Percentiles rank a stretch among this genome's conserved stretches.
Conservation (phyloP, 92 coral and sea anemone genomes). For the Pocillopora meandrina region DNA sequence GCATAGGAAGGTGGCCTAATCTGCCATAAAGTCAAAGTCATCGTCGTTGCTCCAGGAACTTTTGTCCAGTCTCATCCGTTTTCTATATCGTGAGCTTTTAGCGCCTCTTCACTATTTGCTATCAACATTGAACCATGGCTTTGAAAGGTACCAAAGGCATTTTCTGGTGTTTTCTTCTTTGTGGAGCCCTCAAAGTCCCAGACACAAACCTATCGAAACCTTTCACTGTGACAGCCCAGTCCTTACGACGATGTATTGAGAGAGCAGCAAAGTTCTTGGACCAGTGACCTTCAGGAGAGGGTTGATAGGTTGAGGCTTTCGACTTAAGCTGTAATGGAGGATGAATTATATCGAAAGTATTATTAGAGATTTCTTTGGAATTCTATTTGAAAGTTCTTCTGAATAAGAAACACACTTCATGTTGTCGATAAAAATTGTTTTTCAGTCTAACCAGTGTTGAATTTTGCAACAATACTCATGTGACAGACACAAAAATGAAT, state of each 20-base stretch:
- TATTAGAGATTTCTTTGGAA: no score
- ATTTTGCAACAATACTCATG: no score
- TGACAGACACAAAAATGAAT: no score
- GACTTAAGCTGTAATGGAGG: background rate
- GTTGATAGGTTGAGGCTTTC: conserved; percentile 10
- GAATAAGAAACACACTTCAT: no score
- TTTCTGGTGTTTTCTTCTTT: background rate
- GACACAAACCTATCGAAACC: conserved; percentile 52
- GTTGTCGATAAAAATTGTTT: no score
- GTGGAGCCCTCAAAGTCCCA: conserved; percentile 37
- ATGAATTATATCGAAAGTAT: no score
- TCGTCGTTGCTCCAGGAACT: conserved; percentile 63
- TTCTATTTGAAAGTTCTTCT: no score
- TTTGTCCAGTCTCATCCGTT: conserved; percentile 68
- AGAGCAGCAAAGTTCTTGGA: conserved; percentile 58
- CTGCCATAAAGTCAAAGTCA: conserved; percentile 23
- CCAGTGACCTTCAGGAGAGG: conserved; percentile 45
- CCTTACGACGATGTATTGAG: conserved; percentile 53
- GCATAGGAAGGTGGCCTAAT: conserved; percentile 17
- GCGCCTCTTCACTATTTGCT: conserved; percentile 56
- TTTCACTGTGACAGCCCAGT: conserved; percentile 66
- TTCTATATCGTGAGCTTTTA: conserved; percentile 30
- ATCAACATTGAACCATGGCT: conserved; percentile 65
- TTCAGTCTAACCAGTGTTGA: no score
- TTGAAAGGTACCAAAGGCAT: background rate